These are phyloP conservation scores for Frankliniella fusca DNA, from an alignment of 2,888 invertebrate species.

Conservation along the genomic window DNA sequence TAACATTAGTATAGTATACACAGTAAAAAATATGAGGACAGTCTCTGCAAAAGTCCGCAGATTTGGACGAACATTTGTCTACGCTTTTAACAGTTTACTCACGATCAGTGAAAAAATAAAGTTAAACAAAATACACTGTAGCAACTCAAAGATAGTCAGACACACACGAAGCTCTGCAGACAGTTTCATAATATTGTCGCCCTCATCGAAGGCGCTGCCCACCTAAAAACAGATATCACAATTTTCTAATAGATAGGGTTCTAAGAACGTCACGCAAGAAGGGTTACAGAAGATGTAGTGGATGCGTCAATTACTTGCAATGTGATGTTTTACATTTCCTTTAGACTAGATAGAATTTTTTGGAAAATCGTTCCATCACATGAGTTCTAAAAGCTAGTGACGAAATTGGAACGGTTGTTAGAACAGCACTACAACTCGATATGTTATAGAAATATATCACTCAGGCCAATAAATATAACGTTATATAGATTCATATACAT, in stretches of 20 bases:
- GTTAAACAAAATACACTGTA: slow-evolving; percentile 3
- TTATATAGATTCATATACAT: no score
- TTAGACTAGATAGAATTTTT: no score
- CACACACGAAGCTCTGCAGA: background rate
- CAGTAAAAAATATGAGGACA: background rate
- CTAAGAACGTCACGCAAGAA: background rate
- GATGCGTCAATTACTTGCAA: no score
- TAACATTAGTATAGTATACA: background rate
- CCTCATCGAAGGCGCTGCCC: background rate
- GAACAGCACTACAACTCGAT: no score
- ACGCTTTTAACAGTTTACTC: background rate
- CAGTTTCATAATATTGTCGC: background rate
- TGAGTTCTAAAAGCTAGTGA: no score
- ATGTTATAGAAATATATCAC: no score
- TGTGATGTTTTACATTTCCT: no score
- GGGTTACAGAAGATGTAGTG: no score
- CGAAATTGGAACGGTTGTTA: no score
- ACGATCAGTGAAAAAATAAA: slow-evolving; percentile 11
- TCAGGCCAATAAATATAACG: no score
- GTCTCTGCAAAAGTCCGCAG: slow-evolving; percentile 23
- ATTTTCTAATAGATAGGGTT: background rate
- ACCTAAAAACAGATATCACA: slow-evolving; percentile 15
- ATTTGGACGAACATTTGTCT: slow-evolving; percentile 6
- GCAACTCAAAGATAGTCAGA: slow-evolving; percentile 13
- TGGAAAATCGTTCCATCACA: no score